Evolutionary conservation across 2,888 invertebrate species (phyloP), one percentile per base, ranked within the genome.

Genomic region (Plutella xylostella): DNA sequence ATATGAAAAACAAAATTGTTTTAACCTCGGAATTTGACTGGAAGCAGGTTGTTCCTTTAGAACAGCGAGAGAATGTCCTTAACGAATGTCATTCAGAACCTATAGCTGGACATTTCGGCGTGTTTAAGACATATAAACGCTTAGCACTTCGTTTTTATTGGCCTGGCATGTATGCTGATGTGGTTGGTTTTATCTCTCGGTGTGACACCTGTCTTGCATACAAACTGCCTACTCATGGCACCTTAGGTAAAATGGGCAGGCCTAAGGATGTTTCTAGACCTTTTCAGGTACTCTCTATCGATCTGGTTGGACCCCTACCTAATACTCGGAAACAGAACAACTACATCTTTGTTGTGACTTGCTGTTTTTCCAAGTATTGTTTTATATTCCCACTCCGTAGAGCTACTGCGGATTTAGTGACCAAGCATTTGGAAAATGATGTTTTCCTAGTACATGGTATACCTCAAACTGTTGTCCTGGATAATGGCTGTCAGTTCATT

Each of bases 371-470:
- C 1, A 47, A 49, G 21, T 47, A 46, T 21, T 37, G 43, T 15
- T 9, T 50, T 2, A 11, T 44, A 1, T 48, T 48, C 19, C 48
- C 50, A 5, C 12, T 48, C 3, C 37, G 42, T 3, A 42, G 46
- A 7, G 50, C 50, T 9, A 46, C 46, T 3, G 30, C 41, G 2
- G 20, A 14, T 6, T 4, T 30, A 1, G 31, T 51, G 17, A 18
- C 28, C 11, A 45, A 48, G 17, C 28, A 35, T 18, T 7, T 54
- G 14, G 50, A 52, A 42, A 40, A 50, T 14, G 9, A 28, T 15
- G 45, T 51, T 3, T 42, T 53, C 17, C 14, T 53, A 2, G 30
- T 42, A 3, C 49, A 52, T 33, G 50, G 52, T 12, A 39, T 50
- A n/a, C 52, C 52, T 1, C 28, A 45, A 22, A 50, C 52, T 2